A percentile compares a stretch with the other conserved stretches of the same genome.
phyloP scores from a whole-genome alignment of 64 coral and sea anemone genomes.

The Dendronephthya gigantea region DNA sequence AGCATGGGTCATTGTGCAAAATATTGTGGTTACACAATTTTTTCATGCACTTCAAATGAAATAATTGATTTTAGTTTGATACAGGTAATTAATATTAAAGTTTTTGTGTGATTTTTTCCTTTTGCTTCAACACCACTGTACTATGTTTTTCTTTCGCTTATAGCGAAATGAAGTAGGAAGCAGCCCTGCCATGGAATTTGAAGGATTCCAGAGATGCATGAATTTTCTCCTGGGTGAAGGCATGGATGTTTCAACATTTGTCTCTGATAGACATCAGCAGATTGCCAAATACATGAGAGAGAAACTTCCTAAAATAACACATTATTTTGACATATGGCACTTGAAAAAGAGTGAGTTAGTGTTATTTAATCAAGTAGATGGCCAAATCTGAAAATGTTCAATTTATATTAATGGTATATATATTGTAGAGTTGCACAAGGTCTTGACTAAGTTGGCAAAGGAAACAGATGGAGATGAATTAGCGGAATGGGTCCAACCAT shows the following conservation, averaged over 20 bases:
- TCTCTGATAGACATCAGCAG: neutral
- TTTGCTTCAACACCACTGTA: neutral
- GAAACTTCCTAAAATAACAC: too few species aligned
- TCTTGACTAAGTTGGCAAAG: neutral
- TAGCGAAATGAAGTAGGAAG: neutral
- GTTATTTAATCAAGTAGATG: neutral
- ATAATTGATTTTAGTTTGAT: too few species aligned
- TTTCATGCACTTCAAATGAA: too few species aligned
- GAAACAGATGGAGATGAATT: neutral
- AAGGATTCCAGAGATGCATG: neutral
- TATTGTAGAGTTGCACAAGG: neutral
- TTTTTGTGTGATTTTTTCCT: neutral
- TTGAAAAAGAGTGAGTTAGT: neutral
- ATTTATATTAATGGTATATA: neutral
- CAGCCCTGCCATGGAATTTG: too few species aligned
- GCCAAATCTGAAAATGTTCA: neutral
- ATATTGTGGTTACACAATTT: too few species aligned
- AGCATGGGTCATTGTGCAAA: slow-evolving; percentile 10
- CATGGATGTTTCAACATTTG: neutral
- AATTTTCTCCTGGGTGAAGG: neutral
- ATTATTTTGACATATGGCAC: neutral
- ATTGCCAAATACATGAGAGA: neutral
- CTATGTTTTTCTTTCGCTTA: neutral
- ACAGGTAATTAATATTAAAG: neutral
- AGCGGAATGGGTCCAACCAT: neutral